Conservation (phyloP, 2,888 invertebrate species). For the Apamea monoglypha region DNA sequence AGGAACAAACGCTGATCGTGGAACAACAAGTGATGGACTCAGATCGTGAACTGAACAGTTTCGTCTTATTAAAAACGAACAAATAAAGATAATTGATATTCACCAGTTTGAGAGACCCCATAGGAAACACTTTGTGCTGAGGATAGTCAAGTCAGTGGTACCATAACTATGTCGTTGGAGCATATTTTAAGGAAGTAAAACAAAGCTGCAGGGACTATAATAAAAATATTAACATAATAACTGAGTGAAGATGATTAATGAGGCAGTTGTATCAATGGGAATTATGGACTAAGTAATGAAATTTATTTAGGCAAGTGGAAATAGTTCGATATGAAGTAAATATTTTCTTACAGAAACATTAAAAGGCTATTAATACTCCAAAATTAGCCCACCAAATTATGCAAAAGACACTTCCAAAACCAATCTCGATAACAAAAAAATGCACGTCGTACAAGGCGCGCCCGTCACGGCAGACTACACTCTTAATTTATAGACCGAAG, state of each 20-base stretch:
- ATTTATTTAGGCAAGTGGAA: too few relatives aligned
- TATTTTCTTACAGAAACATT: neutral
- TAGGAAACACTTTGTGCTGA: neutral
- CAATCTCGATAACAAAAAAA: slow-evolving; percentile 40
- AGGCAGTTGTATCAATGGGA: neutral
- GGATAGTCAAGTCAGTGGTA: neutral
- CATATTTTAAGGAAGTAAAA: neutral
- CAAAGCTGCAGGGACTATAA: neutral
- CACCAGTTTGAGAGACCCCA: neutral
- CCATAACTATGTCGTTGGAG: neutral
- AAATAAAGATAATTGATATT: neutral
- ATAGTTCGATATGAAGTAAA: neutral
- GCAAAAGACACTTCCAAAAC: slow-evolving; percentile 23
- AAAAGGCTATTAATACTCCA: neutral
- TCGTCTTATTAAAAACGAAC: neutral
- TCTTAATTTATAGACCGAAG: slow-evolving; percentile 83
- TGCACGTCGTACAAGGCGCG: slow-evolving; percentile 74
- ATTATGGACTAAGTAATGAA: neutral
- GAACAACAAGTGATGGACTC: too few relatives aligned
- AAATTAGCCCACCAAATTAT: slow-evolving; percentile 6
- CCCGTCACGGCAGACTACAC: slow-evolving; percentile 76
- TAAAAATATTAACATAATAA: neutral
- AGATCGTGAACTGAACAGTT: neutral
- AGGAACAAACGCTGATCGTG: too few relatives aligned
- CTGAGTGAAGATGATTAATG: neutral